Evolutionary conservation across 1,140 invertebrate species (phyloP), one percentile per base, ranked within the genome.

Genomic region (Pteromalus puparum): DNA sequence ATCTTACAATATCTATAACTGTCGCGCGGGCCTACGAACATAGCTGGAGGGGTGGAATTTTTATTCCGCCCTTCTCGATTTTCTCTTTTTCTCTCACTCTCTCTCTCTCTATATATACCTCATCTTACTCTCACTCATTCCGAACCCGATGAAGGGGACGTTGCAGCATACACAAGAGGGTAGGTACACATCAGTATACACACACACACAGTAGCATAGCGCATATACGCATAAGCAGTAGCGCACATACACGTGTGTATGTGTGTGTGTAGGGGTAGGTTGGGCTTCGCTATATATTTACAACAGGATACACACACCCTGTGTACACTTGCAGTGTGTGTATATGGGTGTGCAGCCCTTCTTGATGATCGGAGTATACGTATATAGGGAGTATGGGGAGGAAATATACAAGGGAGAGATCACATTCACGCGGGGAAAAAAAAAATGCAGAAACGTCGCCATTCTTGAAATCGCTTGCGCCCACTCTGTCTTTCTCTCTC

Each of bases 361-460:
- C 74, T 72, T 78, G 26, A 67, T 65, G 68, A 73, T 65, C 26
- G 46, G 81, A 86, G 86, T 87, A 83, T n/a, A n/a, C n/a, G n/a
- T n/a, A n/a, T n/a, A n/a, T n/a, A 84, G 70, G 83, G 78, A 76
- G 30, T 26, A n/a, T n/a, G 7, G 24, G 42, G n/a, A 46, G 78
- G 42, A 65, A 77, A 77, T 42, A 10, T 42, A 30, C 26, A 79
- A n/a, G 30, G 28, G 67, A 46, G 18, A n/a, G 48, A 65, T 65
- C n/a, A 38, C 18, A 48, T 53, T 65, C 72, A 75, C 48, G 48
- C 10, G 34, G 24, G 48, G n/a, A n/a, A n/a, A n/a, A n/a, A n/a
- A n/a, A 75, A 53, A 78, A 75, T 68, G 74, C 61, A 72, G 82
- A 83, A 83, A 77, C 53, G 67, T 77, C 75, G 26, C 34, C 75